These are phyloP conservation scores for Lagenorhynchus albirostris DNA, from an alignment of 2,113 vertebrate genomes.

Conservation along the genomic window DNA sequence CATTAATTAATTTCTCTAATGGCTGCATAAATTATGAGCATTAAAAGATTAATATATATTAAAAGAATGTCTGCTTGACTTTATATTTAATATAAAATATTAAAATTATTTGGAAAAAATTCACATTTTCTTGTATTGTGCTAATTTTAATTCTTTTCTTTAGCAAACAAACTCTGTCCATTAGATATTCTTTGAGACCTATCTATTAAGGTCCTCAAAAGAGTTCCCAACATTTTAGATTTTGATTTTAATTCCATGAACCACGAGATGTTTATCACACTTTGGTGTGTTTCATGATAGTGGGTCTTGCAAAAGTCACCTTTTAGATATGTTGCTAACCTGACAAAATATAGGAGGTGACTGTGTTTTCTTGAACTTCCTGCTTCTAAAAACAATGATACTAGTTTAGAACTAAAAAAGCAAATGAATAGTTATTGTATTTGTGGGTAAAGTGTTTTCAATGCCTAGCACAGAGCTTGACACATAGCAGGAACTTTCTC, in stretches of 20 bases:
- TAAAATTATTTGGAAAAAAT: background rate
- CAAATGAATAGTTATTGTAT: background rate
- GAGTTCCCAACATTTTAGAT: background rate
- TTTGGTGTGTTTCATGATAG: background rate
- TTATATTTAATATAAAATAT: background rate
- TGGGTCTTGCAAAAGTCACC: background rate
- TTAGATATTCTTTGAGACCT: background rate
- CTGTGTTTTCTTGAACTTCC: background rate
- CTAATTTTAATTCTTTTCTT: background rate
- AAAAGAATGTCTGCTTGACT: background rate
- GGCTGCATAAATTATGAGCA: background rate
- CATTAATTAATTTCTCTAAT: background rate
- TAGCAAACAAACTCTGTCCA: background rate
- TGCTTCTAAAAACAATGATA: background rate
- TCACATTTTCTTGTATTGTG: background rate
- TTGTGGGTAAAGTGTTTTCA: background rate
- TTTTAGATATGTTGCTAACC: background rate
- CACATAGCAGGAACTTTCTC: background rate
- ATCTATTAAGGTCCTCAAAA: background rate
- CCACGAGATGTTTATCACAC: background rate
- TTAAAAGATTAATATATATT: background rate
- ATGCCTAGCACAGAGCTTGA: background rate
- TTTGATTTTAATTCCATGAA: constrained; percentile 4
- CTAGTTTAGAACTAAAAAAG: background rate
- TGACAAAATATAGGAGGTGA: background rate